A percentile compares a stretch with the other conserved stretches of the same genome.
Evolutionary conservation across 1,140 invertebrate genomes (phyloP).

Genomic region (Megalopta genalis): DNA sequence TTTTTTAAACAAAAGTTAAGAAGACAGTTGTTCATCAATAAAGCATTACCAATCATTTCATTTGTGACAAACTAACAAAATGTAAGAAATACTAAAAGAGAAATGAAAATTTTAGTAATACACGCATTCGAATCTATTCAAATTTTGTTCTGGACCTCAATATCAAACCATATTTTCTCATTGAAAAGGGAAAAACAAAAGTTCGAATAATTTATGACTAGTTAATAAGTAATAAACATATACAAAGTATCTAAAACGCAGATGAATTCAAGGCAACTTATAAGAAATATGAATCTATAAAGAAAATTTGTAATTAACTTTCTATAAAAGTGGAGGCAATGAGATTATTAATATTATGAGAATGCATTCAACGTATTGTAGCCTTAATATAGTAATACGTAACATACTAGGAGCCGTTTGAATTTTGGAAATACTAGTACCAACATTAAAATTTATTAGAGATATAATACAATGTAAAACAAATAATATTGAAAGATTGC

Average conservation of each 20-base stretch:
- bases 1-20: conserved; percentile 49
- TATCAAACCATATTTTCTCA: conserved; percentile 30
- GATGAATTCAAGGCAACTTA: conserved; percentile 24
- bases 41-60: conserved; percentile 40
- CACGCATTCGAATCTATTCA: conserved; percentile 24
- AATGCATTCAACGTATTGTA: conserved; percentile 39
- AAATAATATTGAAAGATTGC: conserved; percentile 37
- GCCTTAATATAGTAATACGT: conserved; percentile 46
- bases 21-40: conserved; percentile 49
- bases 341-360: conserved; percentile 47
- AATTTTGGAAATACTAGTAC: conserved; percentile 47
- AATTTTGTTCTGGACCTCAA: conserved; percentile 49
- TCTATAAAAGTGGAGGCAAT: conserved; percentile 45
- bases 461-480: conserved; percentile 47
- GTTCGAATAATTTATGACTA: conserved; percentile 41
- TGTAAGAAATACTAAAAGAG: conserved; percentile 44
- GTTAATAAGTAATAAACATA: conserved; percentile 31
- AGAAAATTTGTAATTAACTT: conserved; percentile 52
- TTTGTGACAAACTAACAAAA: conserved; percentile 33
- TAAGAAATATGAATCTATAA: conserved; percentile 33
- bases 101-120: conserved; percentile 41
- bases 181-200: background rate
- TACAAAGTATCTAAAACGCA: conserved; percentile 22
- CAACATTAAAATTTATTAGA: conserved; percentile 47
- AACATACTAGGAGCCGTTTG: conserved; percentile 42